These are phyloP conservation scores for Torymus texanus DNA, from an alignment of 2,888 invertebrate genomes.

Conservation along the genomic window DNA sequence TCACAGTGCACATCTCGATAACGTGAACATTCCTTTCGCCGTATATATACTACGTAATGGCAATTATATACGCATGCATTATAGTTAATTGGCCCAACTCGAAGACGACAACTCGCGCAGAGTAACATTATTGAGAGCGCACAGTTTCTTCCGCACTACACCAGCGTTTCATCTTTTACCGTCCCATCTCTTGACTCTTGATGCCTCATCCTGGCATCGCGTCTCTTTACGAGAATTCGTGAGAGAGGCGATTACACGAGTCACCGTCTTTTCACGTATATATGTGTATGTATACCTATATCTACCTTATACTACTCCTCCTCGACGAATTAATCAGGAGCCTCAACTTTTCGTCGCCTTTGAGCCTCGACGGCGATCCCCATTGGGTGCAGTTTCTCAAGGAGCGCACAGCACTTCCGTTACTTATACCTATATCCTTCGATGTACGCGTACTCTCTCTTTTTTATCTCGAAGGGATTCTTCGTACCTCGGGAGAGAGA, in stretches of 20 bases:
- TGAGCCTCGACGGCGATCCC: slow-evolving; percentile 9
- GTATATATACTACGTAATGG: too few species aligned
- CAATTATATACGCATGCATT: too few species aligned
- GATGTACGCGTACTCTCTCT: background rate
- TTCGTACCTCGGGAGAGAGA: slow-evolving; percentile 5
- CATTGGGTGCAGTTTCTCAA: slow-evolving; percentile 22
- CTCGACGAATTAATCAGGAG: slow-evolving; percentile 34
- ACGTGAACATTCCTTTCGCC: too few species aligned
- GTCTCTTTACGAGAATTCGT: slow-evolving; percentile 8
- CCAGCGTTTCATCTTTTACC: background rate
- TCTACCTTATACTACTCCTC: background rate
- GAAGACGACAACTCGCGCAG: too few species aligned
- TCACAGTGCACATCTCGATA: too few species aligned
- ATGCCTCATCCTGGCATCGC: background rate
- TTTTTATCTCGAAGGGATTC: slow-evolving; percentile 16
- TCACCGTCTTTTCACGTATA: background rate
- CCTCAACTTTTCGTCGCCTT: slow-evolving; percentile 38
- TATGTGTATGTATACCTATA: too few species aligned
- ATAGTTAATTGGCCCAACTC: too few species aligned
- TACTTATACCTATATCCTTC: too few species aligned
- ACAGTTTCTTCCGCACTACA: too few species aligned
- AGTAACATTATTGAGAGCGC: too few species aligned
- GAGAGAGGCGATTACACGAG: slow-evolving; percentile 12
- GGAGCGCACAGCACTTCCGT: background rate
- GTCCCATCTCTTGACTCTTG: slow-evolving; percentile 7